Evolutionary conservation across 2,797 vertebrate genomes (phyloP), one percentile per base, ranked within the genome.

Genomic region (Pangasius mekongensis): DNA sequence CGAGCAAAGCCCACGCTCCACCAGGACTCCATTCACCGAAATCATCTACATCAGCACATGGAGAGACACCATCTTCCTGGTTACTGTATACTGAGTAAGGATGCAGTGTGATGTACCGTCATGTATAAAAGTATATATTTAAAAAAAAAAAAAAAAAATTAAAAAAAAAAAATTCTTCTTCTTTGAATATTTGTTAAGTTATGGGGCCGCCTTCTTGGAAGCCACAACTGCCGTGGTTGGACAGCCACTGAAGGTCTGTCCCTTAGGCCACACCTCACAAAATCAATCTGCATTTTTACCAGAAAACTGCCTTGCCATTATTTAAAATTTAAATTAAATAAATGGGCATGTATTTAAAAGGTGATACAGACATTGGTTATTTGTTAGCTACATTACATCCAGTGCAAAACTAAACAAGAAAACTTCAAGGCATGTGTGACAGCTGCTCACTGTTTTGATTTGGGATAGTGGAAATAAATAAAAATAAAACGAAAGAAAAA

Each of bases 1-100:
- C 90, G 94, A 95, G 47, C 97, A 97, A 90, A 97, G 94, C 78
- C 96, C 97, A 91, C 94, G 95, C 87, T 97, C 96, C 93, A 95
- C 96, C 93, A 97, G 93, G 5, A 94, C 92, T 91, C 94, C 93
- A 93, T 97, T 97, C 92, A 97, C 92, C 27, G 96, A 96, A 92
- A 97, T 93, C 94, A 96, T 93, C 97, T 97, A 82, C n/a, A 94
- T 36, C 24, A 85, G 80, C 84, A 88, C 22, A 88, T 16, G 1
- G 36, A 93, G 78, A 92, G n/a, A 84, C 73, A 77, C 71, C 27
- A 49, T 22, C 80, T 16, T 83, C 80, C 58, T 58, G 18, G 54
- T 80, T 80, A 80, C 49, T 16, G 33, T 27, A 27, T 5, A 66
- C 43, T 9, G 7, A n/a, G 27, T 10, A 47, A n/a, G 14, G 10